Percentiles rank a stretch among this genome's conserved stretches.
Conservation (phyloP, 2,888 invertebrate species). For the Eupithecia centaureata region DNA sequence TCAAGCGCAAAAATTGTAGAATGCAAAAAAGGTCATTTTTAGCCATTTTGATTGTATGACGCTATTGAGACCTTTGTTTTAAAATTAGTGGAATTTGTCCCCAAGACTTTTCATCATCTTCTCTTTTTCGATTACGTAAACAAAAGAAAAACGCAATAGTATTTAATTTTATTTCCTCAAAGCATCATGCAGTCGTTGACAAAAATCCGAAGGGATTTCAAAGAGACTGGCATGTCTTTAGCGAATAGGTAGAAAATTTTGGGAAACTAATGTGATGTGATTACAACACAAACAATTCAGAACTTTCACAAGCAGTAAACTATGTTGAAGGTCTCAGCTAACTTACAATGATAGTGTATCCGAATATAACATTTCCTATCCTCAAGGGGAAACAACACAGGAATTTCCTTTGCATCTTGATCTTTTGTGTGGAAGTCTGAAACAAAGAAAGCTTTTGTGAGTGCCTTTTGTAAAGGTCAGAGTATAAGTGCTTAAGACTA, state of each 20-base stretch:
- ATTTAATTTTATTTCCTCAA: neutral
- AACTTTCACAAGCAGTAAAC: neutral
- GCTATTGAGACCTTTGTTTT: no score
- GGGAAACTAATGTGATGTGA: neutral
- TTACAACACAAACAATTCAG: neutral
- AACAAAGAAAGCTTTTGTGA: slow-evolving; percentile 46
- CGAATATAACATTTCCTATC: slow-evolving; percentile 76
- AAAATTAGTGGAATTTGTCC: no score
- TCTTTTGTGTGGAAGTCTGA: slow-evolving; percentile 62
- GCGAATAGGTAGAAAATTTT: neutral
- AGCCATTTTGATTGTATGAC: no score
- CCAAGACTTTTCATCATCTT: neutral
- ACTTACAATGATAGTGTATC: slow-evolving; percentile 78
- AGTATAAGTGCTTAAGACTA: neutral
- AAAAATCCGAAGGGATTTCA: neutral
- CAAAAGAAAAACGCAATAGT: neutral
- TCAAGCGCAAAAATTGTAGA: no score
- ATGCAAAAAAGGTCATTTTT: no score
- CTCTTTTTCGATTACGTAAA: neutral
- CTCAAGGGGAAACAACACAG: slow-evolving; percentile 77
- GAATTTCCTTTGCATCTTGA: slow-evolving; percentile 78
- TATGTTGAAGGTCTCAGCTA: neutral
- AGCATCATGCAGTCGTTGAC: neutral
- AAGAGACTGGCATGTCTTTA: neutral
- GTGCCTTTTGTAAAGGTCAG: slow-evolving; percentile 9